Conservation (phyloP, 1,140 invertebrate species). For the Calliopsis andreniformis region DNA sequence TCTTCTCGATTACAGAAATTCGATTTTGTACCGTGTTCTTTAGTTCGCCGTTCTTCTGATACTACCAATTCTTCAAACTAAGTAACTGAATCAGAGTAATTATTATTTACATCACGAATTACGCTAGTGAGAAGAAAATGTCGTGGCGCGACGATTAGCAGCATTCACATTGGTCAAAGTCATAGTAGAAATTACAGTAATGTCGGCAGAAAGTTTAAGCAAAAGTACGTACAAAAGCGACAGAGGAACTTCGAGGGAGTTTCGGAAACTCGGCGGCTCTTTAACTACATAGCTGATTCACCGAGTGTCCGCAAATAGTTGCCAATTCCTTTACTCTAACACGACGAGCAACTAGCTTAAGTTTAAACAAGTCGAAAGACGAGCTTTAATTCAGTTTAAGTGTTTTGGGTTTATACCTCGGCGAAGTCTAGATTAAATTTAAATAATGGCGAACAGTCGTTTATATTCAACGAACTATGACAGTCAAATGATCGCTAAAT, state of each 20-base stretch:
- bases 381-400: neutral
- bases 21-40: neutral
- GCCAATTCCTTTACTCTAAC: neutral
- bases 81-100: too few relatives aligned
- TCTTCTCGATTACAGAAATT: neutral
- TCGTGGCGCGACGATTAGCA: neutral
- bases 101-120: too few relatives aligned
- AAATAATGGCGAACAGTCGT: neutral
- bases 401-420: neutral
- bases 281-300: neutral
- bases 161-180: neutral
- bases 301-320: conserved; percentile 14
- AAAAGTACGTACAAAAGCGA: neutral
- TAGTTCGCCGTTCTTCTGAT: neutral
- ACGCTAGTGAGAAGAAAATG: neutral
- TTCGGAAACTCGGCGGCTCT: neutral
- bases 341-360: neutral
- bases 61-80: neutral
- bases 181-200: neutral
- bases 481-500: neutral
- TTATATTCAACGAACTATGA: conserved; percentile 2
- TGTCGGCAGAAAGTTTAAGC: neutral
- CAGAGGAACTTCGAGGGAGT: neutral
- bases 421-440: neutral
- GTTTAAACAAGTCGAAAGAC: neutral